Evolutionary conservation across 2,888 invertebrate species (phyloP).

Genomic region (Pantelozetes paolii): DNA sequence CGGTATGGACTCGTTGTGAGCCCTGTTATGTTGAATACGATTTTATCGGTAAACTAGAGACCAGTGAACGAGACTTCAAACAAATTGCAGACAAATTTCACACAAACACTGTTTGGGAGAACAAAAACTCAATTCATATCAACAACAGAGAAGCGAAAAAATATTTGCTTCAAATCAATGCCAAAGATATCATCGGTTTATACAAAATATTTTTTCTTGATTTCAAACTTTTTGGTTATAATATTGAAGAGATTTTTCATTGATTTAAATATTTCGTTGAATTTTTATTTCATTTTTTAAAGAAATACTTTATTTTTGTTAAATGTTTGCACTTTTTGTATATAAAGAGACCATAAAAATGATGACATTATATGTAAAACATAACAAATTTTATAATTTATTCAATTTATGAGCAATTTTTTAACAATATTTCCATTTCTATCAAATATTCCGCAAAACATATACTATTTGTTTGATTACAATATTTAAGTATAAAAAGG

Average conservation of each 20-base stretch:
- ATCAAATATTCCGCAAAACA: too few relatives aligned
- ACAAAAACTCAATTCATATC: constrained; percentile 11
- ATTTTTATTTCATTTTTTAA: too few relatives aligned
- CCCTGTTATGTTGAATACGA: constrained; percentile 59
- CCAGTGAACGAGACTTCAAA: constrained; percentile 55
- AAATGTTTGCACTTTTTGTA: too few relatives aligned
- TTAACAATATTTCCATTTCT: too few relatives aligned
- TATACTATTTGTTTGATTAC: too few relatives aligned
- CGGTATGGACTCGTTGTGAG: constrained; percentile 74
- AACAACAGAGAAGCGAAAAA: constrained; percentile 32
- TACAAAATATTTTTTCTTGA: constrained; percentile 63
- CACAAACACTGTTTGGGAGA: constrained; percentile 39
- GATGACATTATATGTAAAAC: too few relatives aligned
- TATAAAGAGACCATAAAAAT: too few relatives aligned
- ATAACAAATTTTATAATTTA: too few relatives aligned
- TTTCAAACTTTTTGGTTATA: constrained; percentile 66
- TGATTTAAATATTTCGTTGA: not conserved
- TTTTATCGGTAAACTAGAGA: constrained; percentile 51
- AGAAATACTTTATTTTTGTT: too few relatives aligned
- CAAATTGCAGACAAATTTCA: constrained; percentile 8
- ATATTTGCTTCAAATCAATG: constrained; percentile 44
- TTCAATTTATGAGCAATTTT: too few relatives aligned
- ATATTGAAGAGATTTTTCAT: constrained; percentile 44
- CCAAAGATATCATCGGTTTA: constrained; percentile 53
- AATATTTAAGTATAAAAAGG: too few relatives aligned